These are phyloP conservation scores for Drosophila pseudotalamancana DNA, from an alignment of 2,888 invertebrate species.

Conservation along the genomic window DNA sequence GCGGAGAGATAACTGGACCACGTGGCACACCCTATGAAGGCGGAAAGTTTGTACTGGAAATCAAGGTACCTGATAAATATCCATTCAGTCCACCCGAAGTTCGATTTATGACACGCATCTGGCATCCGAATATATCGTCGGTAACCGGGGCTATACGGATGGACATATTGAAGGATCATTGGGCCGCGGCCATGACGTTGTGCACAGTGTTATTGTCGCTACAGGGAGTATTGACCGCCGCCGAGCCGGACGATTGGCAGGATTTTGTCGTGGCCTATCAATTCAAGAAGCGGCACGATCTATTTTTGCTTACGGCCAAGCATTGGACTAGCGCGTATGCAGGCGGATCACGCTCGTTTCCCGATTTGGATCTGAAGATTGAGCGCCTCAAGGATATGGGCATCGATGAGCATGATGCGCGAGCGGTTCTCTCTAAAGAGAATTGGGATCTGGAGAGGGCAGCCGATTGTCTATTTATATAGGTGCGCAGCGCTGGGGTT, in stretches of 20 bases:
- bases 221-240: constrained; percentile 96
- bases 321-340: constrained; percentile 99
- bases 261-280: constrained; percentile 99
- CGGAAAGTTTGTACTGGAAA: constrained; percentile 96
- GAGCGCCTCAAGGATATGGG: constrained; percentile 97
- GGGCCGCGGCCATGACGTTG: constrained; percentile 99
- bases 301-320: constrained; percentile 95
- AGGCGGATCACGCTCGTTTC: constrained; percentile 90
- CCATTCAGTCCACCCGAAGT: constrained; percentile 99
- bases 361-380: constrained; percentile 94
- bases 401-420: constrained; percentile 93
- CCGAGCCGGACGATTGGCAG: constrained; percentile 97
- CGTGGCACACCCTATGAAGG: constrained; percentile 99
- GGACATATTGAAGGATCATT: constrained; percentile 98
- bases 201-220: constrained; percentile 97
- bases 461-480: constrained; percentile 94
- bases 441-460: constrained; percentile 97
- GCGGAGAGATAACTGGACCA: constrained; percentile 97
- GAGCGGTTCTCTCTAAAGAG: constrained; percentile 94
- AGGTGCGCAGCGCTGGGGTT: constrained; percentile 82
- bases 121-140: constrained; percentile 99
- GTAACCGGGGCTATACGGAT: constrained; percentile 99
- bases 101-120: constrained; percentile 98
- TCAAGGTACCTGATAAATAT: constrained; percentile 99
- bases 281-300: constrained; percentile 93